These are phyloP conservation scores for Prietella phreatophila DNA, from an alignment of 2,113 vertebrate species.

Conservation along the genomic window DNA sequence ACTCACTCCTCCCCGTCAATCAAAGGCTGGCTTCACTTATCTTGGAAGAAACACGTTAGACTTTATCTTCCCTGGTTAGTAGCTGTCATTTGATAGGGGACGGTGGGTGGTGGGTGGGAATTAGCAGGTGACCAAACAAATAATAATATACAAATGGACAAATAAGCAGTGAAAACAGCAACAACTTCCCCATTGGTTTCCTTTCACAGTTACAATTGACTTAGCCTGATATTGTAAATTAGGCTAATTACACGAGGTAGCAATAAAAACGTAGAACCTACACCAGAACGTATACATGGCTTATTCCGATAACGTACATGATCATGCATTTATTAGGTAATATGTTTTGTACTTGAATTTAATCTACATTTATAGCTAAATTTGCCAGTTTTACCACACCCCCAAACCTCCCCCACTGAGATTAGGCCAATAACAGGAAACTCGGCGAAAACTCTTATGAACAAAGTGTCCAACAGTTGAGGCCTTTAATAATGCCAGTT, in stretches of 20 bases:
- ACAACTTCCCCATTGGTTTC: neutral
- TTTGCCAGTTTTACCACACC: neutral
- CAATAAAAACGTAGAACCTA: neutral
- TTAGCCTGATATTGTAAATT: neutral
- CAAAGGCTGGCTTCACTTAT: neutral
- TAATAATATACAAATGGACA: neutral
- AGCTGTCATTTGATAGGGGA: neutral
- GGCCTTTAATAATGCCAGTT: neutral
- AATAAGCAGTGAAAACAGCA: neutral
- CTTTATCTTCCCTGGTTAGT: neutral
- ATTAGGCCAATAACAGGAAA: neutral
- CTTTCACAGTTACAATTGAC: neutral
- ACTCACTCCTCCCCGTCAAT: neutral
- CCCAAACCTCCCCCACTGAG: neutral
- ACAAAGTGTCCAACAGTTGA: neutral
- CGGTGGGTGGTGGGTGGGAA: neutral
- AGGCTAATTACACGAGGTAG: neutral
- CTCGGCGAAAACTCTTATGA: neutral
- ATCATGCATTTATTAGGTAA: neutral
- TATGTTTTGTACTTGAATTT: neutral
- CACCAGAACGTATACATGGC: neutral
- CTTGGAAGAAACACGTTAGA: neutral
- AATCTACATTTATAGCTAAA: neutral
- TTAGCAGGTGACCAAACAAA: neutral
- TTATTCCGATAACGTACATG: neutral